Evolutionary conservation across 2,797 vertebrate species (phyloP), one percentile per base, ranked within the genome.

Genomic region (Coilia nasus): DNA sequence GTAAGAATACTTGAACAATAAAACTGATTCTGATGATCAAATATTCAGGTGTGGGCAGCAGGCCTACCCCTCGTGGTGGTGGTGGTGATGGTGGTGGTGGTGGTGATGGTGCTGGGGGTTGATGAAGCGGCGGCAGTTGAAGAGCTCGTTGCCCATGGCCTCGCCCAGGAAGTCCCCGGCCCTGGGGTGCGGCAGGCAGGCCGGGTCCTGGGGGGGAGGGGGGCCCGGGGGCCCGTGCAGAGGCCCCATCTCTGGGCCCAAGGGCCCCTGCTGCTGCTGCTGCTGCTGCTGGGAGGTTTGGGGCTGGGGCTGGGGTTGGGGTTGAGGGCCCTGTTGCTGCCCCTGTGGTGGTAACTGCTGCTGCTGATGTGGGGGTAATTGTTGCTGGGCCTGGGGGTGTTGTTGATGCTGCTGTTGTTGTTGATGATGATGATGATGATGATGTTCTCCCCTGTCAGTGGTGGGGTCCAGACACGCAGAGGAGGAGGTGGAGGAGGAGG

Each of bases 51-150:
- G n/a, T n/a, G n/a, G 23, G 57, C 6, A 25, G 67, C 1, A 41
- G 64, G 6, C 5, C 17, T 93, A 99, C 98, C 98, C 97, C 17
- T 99, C 98, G 0, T 95, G 94, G 71, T 90, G 90, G 82, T 89
- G 89, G 54, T 90, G 93, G n/a, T 96, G 96, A 0, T 98, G 97
- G 0, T 97, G 97, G 0, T 98, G 97, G 0, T 97, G 98, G 0
- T 98, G 98, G 15, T 98, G 98, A 41, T 98, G 98, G 83, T 98
- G 97, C 88, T 99, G 98, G 0, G 97, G 97, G 19, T 97, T 97
- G 31, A 99, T 99, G 93, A 99, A 99, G 82, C 97, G 96, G 0
- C 97, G 95, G 88, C 98, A 99, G 95, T 97, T 98, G 90, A 99
- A 99, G 25, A 99, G 94, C 80, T 99, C 98, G 10, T 95, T 97